These are phyloP conservation scores for Drosophila tropicalis DNA, from an alignment of 1,140 invertebrate genomes.

Conservation along the genomic window DNA sequence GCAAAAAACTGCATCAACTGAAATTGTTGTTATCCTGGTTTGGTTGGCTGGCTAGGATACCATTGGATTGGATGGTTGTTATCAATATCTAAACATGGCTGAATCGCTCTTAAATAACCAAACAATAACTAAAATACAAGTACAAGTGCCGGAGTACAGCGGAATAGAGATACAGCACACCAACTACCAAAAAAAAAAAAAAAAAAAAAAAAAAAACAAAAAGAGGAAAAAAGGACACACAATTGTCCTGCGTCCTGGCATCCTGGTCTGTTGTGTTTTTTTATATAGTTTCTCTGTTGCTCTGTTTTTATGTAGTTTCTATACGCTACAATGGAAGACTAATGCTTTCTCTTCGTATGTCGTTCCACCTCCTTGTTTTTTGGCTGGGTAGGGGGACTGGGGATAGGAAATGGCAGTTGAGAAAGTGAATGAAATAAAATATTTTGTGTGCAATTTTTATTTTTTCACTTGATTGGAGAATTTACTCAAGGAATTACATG, in stretches of 20 bases:
- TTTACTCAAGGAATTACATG: neutral
- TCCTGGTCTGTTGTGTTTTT: constrained; percentile 6
- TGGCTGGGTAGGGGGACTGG: neutral
- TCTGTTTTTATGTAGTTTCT: constrained; percentile 19
- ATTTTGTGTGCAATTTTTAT: constrained; percentile 10
- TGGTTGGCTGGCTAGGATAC: constrained; percentile 33
- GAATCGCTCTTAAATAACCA: constrained; percentile 80
- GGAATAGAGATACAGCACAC: constrained; percentile 3
- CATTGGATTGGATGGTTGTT: constrained; percentile 11
- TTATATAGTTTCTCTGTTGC: constrained; percentile 1
- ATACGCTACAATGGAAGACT: constrained; percentile 17
- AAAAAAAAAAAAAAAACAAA: neutral
- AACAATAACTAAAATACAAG: constrained; percentile 68
- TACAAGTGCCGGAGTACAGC: constrained; percentile 21
- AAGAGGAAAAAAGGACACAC: constrained; percentile 11
- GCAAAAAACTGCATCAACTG: constrained; percentile 58
- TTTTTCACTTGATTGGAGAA: constrained; percentile 1
- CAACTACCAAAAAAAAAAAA: neutral
- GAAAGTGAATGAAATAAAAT: constrained; percentile 13
- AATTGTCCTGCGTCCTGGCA: constrained; percentile 33
- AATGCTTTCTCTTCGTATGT: neutral
- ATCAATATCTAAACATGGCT: constrained; percentile 78
- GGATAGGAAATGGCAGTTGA: neutral
- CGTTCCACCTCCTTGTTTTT: neutral
- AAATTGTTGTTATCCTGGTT: constrained; percentile 68